These are phyloP conservation scores for Mesochorus sp. DNA, from an alignment of 2,888 invertebrate species.

Conservation along the genomic window DNA sequence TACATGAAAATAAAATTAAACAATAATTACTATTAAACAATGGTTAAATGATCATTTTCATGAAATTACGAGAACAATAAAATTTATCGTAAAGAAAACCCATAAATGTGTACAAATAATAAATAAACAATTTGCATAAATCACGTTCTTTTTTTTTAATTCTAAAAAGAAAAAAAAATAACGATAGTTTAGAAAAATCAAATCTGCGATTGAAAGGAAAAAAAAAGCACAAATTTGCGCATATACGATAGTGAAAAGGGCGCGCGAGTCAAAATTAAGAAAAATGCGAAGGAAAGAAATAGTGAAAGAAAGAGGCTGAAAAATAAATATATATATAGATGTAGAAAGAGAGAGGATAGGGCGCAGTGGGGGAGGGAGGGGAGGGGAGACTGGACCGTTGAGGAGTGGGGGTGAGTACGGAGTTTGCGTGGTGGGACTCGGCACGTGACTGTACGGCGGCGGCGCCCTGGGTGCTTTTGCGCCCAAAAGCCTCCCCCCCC, in stretches of 20 bases:
- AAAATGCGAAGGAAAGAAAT: not conserved
- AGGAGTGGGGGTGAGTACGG: slow-evolving; percentile 52
- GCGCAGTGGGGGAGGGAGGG: not conserved
- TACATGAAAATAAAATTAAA: no score
- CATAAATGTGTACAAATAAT: not conserved
- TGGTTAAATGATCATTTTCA: no score
- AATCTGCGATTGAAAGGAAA: not conserved
- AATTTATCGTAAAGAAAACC: no score
- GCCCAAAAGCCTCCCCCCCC: slow-evolving; percentile 19
- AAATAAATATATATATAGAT: not conserved
- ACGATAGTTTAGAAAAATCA: no score
- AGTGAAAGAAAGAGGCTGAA: not conserved
- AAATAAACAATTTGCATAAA: no score
- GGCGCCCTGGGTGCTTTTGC: slow-evolving; percentile 56
- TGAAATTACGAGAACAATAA: no score
- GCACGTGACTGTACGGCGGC: slow-evolving; percentile 66
- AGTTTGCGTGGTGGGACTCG: slow-evolving; percentile 62
- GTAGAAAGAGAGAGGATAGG: not conserved
- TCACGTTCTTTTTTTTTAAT: no score
- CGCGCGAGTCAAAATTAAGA: slow-evolving; percentile 13
- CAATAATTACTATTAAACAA: no score
- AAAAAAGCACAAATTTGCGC: not conserved
- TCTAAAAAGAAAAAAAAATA: not conserved
- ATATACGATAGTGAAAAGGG: not conserved
- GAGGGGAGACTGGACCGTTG: slow-evolving; percentile 60